Conservation (phyloP, 2,888 invertebrate species). For the Euzophera pinguis region DNA sequence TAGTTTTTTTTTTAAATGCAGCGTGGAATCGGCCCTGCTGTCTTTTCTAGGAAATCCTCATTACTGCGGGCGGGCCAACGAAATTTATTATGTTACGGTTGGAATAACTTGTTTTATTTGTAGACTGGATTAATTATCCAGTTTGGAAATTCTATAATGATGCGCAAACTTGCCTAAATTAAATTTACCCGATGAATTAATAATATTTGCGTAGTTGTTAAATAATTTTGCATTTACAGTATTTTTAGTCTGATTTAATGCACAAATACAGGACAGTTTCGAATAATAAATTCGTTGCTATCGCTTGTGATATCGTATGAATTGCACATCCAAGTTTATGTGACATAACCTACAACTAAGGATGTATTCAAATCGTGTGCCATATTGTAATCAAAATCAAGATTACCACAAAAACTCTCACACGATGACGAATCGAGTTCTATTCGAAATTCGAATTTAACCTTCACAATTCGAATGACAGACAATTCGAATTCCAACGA, state of each 20-base stretch:
- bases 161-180: neutral
- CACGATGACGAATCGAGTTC: conserved; percentile 21
- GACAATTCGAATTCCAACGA: conserved; percentile 38
- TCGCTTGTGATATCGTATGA: conserved; percentile 12
- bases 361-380: conserved; percentile 29
- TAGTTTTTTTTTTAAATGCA: conserved; percentile 34
- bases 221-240: neutral
- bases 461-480: conserved; percentile 35
- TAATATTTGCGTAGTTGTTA: neutral
- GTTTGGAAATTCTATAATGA: conserved; percentile 6
- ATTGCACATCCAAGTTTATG: conserved; percentile 28
- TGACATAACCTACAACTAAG: conserved; percentile 32
- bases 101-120: conserved; percentile 24
- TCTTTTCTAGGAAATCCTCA: conserved; percentile 58
- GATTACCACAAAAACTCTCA: conserved; percentile 45
- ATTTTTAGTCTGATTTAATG: neutral
- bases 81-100: conserved; percentile 40
- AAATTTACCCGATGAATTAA: neutral
- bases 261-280: neutral
- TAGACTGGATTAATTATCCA: conserved; percentile 12
- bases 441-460: conserved; percentile 10
- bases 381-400: conserved; percentile 44
- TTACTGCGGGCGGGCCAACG: conserved; percentile 35
- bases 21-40: conserved; percentile 33
- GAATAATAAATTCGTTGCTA: neutral